A percentile compares a stretch with the other conserved stretches of the same genome.
Evolutionary conservation across 2,888 invertebrate genomes (phyloP).

Genomic region (Mactromeris polynyma): DNA sequence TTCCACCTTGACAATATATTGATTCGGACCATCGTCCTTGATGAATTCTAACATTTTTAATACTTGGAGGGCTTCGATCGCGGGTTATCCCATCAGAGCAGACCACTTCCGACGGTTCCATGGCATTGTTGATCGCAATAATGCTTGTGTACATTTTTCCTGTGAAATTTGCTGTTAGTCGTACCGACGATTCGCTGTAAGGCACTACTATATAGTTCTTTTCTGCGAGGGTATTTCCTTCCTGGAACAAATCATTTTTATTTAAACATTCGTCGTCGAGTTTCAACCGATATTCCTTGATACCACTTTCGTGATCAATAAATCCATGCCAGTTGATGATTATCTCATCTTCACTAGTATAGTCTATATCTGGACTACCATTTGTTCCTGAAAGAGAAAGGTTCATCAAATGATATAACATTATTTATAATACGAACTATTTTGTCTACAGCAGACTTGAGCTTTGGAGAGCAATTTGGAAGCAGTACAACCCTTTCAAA

Average conservation of each 20-base stretch:
- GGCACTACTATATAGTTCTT: constrained; percentile 10
- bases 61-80: constrained; percentile 67
- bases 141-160: constrained; percentile 57
- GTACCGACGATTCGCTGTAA: constrained; percentile 28
- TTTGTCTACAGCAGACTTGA: too few relatives aligned
- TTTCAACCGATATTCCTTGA: constrained; percentile 66
- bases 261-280: constrained; percentile 61
- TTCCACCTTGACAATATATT: constrained; percentile 56
- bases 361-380: constrained; percentile 73
- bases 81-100: constrained; percentile 78
- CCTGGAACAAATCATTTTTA: constrained; percentile 23
- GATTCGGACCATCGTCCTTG: constrained; percentile 56
- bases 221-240: background rate
- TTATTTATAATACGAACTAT: too few relatives aligned
- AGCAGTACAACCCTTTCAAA: too few relatives aligned
- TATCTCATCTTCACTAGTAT: constrained; percentile 58
- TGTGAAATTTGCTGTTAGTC: constrained; percentile 39
- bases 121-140: constrained; percentile 77
- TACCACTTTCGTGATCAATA: constrained; percentile 77
- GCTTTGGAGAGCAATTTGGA: too few relatives aligned
- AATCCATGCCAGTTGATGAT: constrained; percentile 72
- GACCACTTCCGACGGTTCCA: constrained; percentile 72
- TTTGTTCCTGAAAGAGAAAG: constrained; percentile 45
- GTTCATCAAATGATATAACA: too few relatives aligned
- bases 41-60: constrained; percentile 62